A percentile compares a stretch with the other conserved stretches of the same genome.
Conservation (phyloP, 2,797 vertebrate species). For the Caiman crocodilus region DNA sequence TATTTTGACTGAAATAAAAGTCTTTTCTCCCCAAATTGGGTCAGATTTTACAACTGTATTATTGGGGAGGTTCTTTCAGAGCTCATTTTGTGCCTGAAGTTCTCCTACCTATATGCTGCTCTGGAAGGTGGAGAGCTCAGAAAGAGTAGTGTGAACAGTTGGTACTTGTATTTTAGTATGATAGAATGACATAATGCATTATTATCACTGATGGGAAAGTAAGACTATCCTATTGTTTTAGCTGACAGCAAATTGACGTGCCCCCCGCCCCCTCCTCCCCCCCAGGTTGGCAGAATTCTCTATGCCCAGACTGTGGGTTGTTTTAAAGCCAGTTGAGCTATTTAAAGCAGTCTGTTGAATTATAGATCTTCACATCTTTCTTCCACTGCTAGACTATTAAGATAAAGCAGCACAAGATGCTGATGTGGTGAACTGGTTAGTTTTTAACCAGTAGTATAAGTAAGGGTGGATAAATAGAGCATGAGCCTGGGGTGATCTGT, state of each 20-base stretch:
- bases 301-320: neutral
- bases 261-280: too few relatives aligned
- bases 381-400: neutral
- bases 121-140: fast-evolving
- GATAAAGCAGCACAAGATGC: neutral
- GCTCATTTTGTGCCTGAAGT: neutral
- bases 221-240: neutral
- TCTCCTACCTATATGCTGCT: fast-evolving
- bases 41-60: constrained; percentile 14
- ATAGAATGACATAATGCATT: neutral
- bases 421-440: neutral
- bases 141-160: neutral
- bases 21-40: constrained; percentile 22
- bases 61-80: neutral
- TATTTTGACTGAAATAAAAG: constrained; percentile 34
- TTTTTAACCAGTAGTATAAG: neutral
- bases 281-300: neutral
- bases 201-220: neutral
- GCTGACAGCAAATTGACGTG: neutral
- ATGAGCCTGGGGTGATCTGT: too few relatives aligned
- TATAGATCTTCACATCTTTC: neutral
- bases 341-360: neutral
- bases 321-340: neutral
- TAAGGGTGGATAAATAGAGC: neutral
- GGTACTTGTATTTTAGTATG: neutral